Conservation (phyloP, 2,888 invertebrate genomes). For the Argyra leucocephala region DNA sequence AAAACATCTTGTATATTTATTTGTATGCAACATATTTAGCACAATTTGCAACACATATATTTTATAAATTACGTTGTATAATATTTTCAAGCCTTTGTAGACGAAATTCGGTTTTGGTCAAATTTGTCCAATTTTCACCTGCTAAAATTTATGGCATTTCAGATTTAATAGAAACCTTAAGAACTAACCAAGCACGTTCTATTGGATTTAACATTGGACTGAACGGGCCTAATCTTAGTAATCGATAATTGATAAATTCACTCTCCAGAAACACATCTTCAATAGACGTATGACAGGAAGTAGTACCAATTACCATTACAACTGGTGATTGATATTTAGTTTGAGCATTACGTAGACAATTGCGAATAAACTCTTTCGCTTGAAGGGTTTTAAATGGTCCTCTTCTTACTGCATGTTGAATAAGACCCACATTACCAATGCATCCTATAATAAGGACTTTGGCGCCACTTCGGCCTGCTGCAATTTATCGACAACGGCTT, state of each 20-base stretch:
- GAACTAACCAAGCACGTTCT: background rate
- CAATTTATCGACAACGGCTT: no score
- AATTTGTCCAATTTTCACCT: conserved; percentile 9
- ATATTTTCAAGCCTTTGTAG: background rate
- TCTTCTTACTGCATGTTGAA: background rate
- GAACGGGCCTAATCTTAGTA: background rate
- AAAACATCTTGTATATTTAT: background rate
- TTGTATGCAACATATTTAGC: no score
- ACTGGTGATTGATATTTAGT: background rate
- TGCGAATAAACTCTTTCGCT: background rate
- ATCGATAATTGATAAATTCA: background rate
- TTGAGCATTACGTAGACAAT: background rate
- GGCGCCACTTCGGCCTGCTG: no score
- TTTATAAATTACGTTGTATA: background rate
- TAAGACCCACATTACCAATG: background rate
- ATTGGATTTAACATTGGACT: background rate
- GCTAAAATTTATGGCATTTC: background rate
- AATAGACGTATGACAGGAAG: background rate
- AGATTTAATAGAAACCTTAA: background rate
- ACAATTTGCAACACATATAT: conserved; percentile 10
- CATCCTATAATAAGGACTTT: no score
- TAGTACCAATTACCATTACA: background rate
- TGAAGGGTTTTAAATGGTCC: background rate
- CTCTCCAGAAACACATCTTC: background rate
- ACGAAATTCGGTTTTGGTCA: conserved; percentile 9